Percentiles rank a stretch among this genome's conserved stretches.
Conservation (phyloP, 2,888 invertebrate genomes). For the Yponomeuta cagnagella region DNA sequence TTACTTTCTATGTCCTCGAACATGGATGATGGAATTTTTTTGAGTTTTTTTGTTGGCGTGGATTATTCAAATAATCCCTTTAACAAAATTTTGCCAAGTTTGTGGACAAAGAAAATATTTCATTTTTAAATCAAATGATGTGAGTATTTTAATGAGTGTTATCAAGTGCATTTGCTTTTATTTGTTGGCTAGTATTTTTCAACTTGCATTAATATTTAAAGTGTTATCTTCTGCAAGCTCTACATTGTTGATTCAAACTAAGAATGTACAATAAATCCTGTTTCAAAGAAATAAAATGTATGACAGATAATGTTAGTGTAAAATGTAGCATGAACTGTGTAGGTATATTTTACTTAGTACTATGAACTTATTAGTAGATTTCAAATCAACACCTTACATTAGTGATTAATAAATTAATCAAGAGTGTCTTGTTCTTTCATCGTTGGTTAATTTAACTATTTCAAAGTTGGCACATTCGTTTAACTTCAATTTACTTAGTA, state of each 20-base stretch:
- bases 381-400: not conserved
- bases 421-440: not conserved
- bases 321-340: not conserved
- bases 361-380: not conserved
- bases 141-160: slow-evolving; percentile 37
- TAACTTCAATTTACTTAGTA: no score
- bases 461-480: no score
- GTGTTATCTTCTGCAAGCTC: not conserved
- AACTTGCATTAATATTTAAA: not conserved
- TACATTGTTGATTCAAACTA: slow-evolving; percentile 3
- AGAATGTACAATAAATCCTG: not conserved
- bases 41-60: not conserved
- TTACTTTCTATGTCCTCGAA: slow-evolving; percentile 34
- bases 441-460: no score
- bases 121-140: slow-evolving; percentile 27
- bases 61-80: not conserved
- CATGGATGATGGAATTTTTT: slow-evolving; percentile 14
- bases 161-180: slow-evolving; percentile 6
- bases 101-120: slow-evolving; percentile 5
- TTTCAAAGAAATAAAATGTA: not conserved
- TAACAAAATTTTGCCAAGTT: not conserved
- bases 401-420: not conserved
- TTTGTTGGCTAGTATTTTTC: not conserved
- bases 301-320: not conserved
- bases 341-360: not conserved